Base-by-base conservation (phyloP, 2,797 vertebrate genomes). In the Halcyon chelicuti region DNA sequence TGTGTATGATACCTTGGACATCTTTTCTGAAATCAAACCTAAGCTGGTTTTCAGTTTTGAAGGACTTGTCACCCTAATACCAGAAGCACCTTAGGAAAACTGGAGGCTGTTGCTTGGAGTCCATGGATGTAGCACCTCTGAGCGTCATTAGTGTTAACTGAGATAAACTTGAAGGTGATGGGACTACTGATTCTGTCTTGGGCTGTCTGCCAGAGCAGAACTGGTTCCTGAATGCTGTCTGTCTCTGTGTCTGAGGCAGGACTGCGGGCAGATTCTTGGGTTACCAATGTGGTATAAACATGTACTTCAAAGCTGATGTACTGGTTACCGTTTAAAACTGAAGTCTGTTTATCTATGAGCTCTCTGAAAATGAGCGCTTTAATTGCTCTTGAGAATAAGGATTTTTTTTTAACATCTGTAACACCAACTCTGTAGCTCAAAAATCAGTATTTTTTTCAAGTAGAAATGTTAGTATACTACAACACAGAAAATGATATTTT, bases 401-500 rank as follows among this genome's bases (percentile, higher is more conserved):
- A 21, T 72, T 60, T 42, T 5, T 67, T 57, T 74, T 90, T 61
- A 29, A 65, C 47, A 22, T 72, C 51, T 90, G 63, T 70, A 82
- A 63, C 26, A 57, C 42, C 6, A 20, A 25, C 13, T 62, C 22
- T 54, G 22, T 65, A 75, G 51, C 60, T 95, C 23, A 80, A 82
- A 91, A 79, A 74, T 57, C 71, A 89, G 1, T 85, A 66, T 86
- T 96, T 87, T 88, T 65, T 87, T 94, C 52, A 79, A 91, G 81
- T 63, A 71, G 61, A 94, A 76, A 83, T 29, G 17, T 58, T 66
- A 28, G 81, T 93, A 82, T 96, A 79, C 71, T n/a, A 19, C 65
- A 88, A 60, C 29, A 70, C 17, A 86, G 51, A 88, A 83, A 88
- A 79, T 51, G 3, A 12, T 83, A 67, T 88, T 96, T 92, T 90